These are phyloP conservation scores for Ophion slaviceki DNA, from an alignment of 2,888 invertebrate genomes.

Conservation along the genomic window DNA sequence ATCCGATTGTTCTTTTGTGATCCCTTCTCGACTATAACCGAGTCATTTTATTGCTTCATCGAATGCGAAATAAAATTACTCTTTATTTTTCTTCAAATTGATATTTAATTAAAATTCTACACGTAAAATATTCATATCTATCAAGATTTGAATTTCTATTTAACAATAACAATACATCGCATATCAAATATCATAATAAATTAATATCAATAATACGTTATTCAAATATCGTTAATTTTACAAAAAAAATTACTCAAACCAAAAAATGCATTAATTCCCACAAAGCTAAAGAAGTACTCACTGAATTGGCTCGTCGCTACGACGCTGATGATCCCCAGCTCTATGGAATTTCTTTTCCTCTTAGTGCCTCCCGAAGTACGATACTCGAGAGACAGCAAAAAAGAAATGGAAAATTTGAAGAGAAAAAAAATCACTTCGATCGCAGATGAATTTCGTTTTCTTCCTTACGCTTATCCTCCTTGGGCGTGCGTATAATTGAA, in stretches of 20 bases:
- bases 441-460: slow-evolving; percentile 5
- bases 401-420: background rate
- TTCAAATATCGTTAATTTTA: background rate
- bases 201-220: background rate
- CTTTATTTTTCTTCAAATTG: too few species aligned
- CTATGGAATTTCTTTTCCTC: background rate
- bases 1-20: too few species aligned
- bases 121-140: background rate
- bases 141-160: too few species aligned
- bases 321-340: background rate
- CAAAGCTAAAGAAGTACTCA: slow-evolving; percentile 14
- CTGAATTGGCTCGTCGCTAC: slow-evolving; percentile 1
- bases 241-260: background rate
- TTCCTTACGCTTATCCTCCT: background rate
- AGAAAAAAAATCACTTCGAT: slow-evolving; percentile 1
- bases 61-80: too few species aligned
- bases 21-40: too few species aligned
- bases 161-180: too few species aligned
- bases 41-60: too few species aligned
- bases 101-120: background rate
- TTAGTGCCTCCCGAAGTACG: background rate
- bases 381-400: slow-evolving; percentile 8
- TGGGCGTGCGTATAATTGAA: slow-evolving; percentile 12
- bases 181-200: too few species aligned
- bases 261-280: background rate